Conservation (phyloP, 2,888 invertebrate genomes). For the Campoplex capitator region DNA sequence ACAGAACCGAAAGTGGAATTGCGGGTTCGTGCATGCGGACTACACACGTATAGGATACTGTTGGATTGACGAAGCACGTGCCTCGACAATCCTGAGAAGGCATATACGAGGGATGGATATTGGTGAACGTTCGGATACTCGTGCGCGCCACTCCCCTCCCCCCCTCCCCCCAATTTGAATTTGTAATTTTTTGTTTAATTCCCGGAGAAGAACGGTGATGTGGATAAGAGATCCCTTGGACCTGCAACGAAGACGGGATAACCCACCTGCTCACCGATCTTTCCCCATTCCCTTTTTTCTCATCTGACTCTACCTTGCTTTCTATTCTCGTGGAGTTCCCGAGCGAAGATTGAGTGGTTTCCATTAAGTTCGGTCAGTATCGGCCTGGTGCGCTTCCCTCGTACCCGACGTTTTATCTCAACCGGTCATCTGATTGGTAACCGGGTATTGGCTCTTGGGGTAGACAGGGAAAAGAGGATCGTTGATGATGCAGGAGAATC, state of each 20-base stretch:
- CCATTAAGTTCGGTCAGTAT: slow-evolving; percentile 70
- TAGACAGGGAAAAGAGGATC: slow-evolving; percentile 27
- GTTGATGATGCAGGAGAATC: slow-evolving; percentile 16
- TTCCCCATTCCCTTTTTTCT: slow-evolving; percentile 32
- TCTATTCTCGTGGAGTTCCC: slow-evolving; percentile 62
- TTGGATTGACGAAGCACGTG: slow-evolving; percentile 61
- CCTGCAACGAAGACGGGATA: slow-evolving; percentile 59
- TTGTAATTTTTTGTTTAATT: slow-evolving; percentile 70
- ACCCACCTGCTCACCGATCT: slow-evolving; percentile 61
- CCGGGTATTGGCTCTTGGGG: slow-evolving; percentile 41
- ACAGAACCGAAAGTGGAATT: slow-evolving; percentile 41
- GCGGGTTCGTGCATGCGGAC: background rate
- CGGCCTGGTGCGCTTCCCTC: slow-evolving; percentile 49
- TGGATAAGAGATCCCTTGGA: slow-evolving; percentile 46
- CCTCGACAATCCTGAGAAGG: slow-evolving; percentile 49
- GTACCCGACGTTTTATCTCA: slow-evolving; percentile 53
- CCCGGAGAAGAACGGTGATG: slow-evolving; percentile 54
- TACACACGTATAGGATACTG: slow-evolving; percentile 39
- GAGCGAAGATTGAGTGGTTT: slow-evolving; percentile 74
- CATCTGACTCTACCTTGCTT: background rate
- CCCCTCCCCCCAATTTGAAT: slow-evolving; percentile 67
- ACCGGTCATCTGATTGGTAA: slow-evolving; percentile 61
- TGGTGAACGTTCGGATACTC: slow-evolving; percentile 25
- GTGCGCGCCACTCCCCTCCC: slow-evolving; percentile 8
- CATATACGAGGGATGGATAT: slow-evolving; percentile 34